Evolutionary conservation across 2,888 invertebrate genomes (phyloP).

Genomic region (Noctua comes): DNA sequence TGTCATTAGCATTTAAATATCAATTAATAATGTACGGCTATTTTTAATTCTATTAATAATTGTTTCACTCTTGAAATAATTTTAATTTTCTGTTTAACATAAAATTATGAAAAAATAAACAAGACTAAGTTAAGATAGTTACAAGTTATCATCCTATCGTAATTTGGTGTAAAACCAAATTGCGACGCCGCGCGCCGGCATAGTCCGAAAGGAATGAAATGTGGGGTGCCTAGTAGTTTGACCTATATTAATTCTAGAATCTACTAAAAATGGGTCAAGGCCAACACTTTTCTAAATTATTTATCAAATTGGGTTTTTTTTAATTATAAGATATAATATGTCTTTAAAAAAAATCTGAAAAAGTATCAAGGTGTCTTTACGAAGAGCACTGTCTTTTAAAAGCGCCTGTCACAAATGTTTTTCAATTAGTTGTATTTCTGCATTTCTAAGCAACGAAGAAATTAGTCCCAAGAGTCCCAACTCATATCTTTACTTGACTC

Average conservation of each 20-base stretch:
- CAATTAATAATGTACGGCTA: slow-evolving; percentile 11
- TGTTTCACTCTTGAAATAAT: not conserved
- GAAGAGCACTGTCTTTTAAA: not conserved
- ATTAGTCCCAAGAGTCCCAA: not conserved
- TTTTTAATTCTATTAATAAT: slow-evolving; percentile 3
- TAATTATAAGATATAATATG: not conserved
- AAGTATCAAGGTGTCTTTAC: not conserved
- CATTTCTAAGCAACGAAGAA: not conserved
- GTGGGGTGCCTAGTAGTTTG: not conserved
- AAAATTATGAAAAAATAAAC: not conserved
- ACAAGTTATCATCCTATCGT: not conserved
- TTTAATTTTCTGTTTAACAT: not conserved
- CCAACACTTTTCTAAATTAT: not conserved
- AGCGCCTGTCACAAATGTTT: slow-evolving; percentile 18
- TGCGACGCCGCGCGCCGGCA: not conserved
- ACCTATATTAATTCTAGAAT: not conserved
- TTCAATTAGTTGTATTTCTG: not conserved
- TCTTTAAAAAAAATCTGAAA: not conserved
- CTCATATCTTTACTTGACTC: not conserved
- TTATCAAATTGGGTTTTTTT: not conserved
- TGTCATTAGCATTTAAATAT: slow-evolving; percentile 37
- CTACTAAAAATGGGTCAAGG: slow-evolving; percentile 22
- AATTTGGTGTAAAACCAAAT: not conserved
- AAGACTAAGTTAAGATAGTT: not conserved
- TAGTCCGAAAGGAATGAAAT: not conserved